Conservation (phyloP, 2,113 vertebrate genomes). For the Progne subis region DNA sequence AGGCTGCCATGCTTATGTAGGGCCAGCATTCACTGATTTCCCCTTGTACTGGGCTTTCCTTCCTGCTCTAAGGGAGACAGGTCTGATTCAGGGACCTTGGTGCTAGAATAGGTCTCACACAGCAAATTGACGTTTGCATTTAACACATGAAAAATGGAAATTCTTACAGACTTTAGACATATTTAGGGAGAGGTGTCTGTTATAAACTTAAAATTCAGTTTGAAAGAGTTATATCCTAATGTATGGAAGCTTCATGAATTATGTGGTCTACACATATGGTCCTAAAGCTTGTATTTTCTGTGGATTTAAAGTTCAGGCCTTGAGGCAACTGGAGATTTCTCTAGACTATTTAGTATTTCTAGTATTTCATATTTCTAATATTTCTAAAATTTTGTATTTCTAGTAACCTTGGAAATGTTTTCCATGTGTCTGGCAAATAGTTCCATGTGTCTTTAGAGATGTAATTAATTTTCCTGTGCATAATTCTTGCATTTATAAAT, state of each 20-base stretch:
- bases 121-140: neutral
- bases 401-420: neutral
- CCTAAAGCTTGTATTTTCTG: neutral
- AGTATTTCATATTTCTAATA: neutral
- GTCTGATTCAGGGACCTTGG: neutral
- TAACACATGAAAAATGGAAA: neutral
- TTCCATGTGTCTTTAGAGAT: neutral
- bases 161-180: neutral
- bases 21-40: neutral
- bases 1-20: neutral
- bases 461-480: neutral
- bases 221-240: neutral
- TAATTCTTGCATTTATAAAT: neutral
- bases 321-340: neutral
- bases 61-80: neutral
- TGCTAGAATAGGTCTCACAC: neutral
- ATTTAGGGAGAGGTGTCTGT: neutral
- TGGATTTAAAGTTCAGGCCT: neutral
- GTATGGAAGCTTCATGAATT: neutral
- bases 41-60: accelerated
- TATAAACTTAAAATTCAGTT: neutral
- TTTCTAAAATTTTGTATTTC: neutral
- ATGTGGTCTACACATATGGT: neutral
- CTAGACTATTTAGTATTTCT: neutral
- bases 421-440: neutral